Base-by-base conservation (phyloP, 1,140 invertebrate species). In the Myzus persicae region DNA sequence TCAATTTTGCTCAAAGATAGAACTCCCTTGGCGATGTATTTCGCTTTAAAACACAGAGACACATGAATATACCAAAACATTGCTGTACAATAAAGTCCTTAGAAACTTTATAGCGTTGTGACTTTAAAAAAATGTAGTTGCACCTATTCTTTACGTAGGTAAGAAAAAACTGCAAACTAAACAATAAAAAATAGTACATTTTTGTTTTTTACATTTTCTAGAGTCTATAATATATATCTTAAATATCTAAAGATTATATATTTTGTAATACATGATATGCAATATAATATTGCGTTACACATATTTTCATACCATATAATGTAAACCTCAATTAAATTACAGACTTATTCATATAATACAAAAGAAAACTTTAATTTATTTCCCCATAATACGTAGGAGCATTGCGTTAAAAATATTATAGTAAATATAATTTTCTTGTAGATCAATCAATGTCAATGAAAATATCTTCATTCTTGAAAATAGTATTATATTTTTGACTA, bases 1-100 rank as follows among this genome's bases (percentile, higher is more conserved):
- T 93, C 91, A 93, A 93, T 93, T 93, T 93, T 85, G 81, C 46
- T 93, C 81, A 91, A 93, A 93, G 81, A 93, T 82, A 82, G 81
- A 84, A 40, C 91, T 93, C 91, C 91, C 91, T 42, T 20, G 91
- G 46, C 91, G 91, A 93, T 82, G 81, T 93, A 85, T 84, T 84
- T 93, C 36, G 91, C 81, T 67, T 85, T 85, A 54, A 93, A 85
- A 85, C 81, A 54, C 36, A 11, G 46, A 54, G 81, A 93, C 91
- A 93, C 59, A 67, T 91, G 91, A 81, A 92, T 81, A 36, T 81
- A 81, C 91, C 24, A 84, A 48, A 92, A 92, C 42, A 44, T 82
- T n/a, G 20, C n/a, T 84, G 76, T 81, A 89, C n/a, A 54, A 38
- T 26, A 82, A 44, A 92, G 67, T 48, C n/a, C n/a, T 92, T 92